Percentiles rank a stretch among this genome's conserved stretches.
phyloP scores from a whole-genome alignment of 2,888 invertebrate genomes.

The Chymomyza procnemis region DNA sequence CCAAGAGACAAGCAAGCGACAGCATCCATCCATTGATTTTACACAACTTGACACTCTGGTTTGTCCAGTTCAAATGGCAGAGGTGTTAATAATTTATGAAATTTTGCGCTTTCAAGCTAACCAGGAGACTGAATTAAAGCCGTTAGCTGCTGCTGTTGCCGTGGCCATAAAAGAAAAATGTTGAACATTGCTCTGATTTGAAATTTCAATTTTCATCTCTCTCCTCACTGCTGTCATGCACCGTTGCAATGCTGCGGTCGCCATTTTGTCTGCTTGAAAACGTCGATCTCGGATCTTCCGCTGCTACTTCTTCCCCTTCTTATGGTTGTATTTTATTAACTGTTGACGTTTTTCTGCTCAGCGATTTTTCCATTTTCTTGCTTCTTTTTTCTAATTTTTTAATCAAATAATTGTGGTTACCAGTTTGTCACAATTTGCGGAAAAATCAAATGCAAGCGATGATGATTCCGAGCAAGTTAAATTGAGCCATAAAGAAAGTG shows the following conservation, averaged over 20 bases:
- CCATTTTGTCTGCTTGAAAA: constrained; percentile 1
- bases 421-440: not conserved
- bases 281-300: too few relatives aligned
- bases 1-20: constrained; percentile 3
- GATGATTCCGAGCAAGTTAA: not conserved
- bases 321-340: not conserved
- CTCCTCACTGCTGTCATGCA: constrained; percentile 42
- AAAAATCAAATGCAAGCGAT: not conserved
- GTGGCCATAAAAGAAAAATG: constrained; percentile 22
- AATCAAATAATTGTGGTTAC: constrained; percentile 37
- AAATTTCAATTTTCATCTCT: constrained; percentile 61
- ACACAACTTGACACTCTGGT: constrained; percentile 44
- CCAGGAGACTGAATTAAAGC: not conserved
- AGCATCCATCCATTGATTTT: constrained; percentile 9
- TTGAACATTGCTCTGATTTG: constrained; percentile 56
- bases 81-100: constrained; percentile 73
- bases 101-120: constrained; percentile 25
- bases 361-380: constrained; percentile 16
- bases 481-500: not conserved
- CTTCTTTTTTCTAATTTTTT: constrained; percentile 13
- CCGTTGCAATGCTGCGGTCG: constrained; percentile 39
- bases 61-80: constrained; percentile 74
- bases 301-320: not conserved
- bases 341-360: constrained; percentile 22
- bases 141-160: not conserved